Base-by-base conservation (phyloP, 2,797 vertebrate genomes). In the Oophaga sylvatica region DNA sequence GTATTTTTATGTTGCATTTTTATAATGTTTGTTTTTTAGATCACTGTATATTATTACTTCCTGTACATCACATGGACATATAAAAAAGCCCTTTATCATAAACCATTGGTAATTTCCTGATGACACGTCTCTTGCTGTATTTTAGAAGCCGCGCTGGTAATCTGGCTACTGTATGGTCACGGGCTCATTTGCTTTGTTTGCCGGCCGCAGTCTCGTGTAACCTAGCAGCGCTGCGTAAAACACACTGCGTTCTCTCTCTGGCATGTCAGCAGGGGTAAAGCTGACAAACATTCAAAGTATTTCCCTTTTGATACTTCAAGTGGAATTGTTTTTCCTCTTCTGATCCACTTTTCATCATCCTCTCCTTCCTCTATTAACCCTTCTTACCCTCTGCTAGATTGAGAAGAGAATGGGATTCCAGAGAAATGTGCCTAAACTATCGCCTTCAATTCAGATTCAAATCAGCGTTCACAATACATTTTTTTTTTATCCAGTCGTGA, bases 221-320 rank as follows among this genome's bases (percentile, higher is more conserved):
- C 65, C 84, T 86, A 86, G 84, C 77, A 86, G 84, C 77, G 13
- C 53, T 19, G 71, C 31, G 35, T 80, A 57, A 80, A 59, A 71
- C 84, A 10, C 35, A 35, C 70, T 79, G 31, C 62, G 20, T 80
- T 57, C 62, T 48, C 65, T 71, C 31, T 16, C n/a, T 67, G 75
- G 41, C 60, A 68, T 85, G 84, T 85, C 84, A 85, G 84, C 73
- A 67, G 73, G 59, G 35, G 67, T 22, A n/a, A 63, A 80, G 77
- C 84, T 71, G 67, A 77, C 59, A 20, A 80, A 80, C 56, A 48
- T 62, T 56, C 26, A 56, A 59, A 57, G 63, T 60, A 71, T 79
- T 80, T 70, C 67, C 77, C 15, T 86, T 80, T 86, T 56, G 26
- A 70, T 80, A 70, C 48, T 31, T 70, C 48, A 70, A 68, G 17